Conservation (phyloP, 2,113 vertebrate genomes). For the Pterocles orientalis region DNA sequence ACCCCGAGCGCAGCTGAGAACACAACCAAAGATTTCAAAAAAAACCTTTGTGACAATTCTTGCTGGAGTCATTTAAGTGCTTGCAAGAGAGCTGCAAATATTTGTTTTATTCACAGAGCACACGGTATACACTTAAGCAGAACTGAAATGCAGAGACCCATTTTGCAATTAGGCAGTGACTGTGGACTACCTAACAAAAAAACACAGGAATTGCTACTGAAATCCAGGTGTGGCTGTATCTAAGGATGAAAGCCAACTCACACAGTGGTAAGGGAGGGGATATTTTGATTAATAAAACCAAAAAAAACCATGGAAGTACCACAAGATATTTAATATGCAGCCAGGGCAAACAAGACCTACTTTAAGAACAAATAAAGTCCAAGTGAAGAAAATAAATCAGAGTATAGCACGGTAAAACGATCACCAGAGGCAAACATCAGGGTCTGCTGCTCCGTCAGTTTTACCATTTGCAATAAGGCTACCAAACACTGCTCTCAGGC, state of each 20-base stretch:
- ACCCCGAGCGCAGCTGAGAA: background rate
- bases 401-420: background rate
- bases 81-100: background rate
- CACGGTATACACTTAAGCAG: background rate
- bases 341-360: constrained; percentile 58
- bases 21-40: background rate
- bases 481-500: background rate
- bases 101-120: background rate
- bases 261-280: background rate
- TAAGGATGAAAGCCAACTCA: constrained; percentile 35
- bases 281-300: constrained; percentile 51
- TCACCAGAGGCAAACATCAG: background rate
- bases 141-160: background rate
- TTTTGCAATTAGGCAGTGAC: background rate
- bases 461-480: background rate
- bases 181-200: background rate
- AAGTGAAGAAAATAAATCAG: constrained; percentile 40
- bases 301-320: constrained; percentile 27
- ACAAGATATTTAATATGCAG: constrained; percentile 19
- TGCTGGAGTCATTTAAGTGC: background rate
- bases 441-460: background rate
- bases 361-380: constrained; percentile 42
- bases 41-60: background rate
- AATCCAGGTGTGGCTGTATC: constrained; percentile 24
- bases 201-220: background rate